These are phyloP conservation scores for Drosophila monieri DNA, from an alignment of 2,888 invertebrate genomes.

Conservation along the genomic window DNA sequence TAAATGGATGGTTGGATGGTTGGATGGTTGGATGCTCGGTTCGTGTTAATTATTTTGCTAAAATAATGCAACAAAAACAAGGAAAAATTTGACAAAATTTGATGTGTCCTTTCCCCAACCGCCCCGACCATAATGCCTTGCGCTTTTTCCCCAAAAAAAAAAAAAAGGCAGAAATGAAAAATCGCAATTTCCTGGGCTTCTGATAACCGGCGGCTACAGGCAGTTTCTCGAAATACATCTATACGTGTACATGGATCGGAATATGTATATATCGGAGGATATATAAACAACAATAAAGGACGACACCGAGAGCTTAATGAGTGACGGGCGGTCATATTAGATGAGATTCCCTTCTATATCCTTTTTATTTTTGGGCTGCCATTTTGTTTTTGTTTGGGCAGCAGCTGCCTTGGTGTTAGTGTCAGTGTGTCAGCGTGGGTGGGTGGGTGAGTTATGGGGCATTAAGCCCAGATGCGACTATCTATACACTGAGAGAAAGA, in stretches of 20 bases:
- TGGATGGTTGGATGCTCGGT: constrained; percentile 24
- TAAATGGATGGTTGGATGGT: constrained; percentile 10
- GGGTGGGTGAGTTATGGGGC: constrained; percentile 64
- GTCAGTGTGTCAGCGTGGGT: constrained; percentile 26
- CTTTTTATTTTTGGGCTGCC: not conserved
- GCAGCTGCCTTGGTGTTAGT: constrained; percentile 4
- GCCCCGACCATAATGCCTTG: not conserved
- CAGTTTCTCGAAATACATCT: constrained; percentile 14
- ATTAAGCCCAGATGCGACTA: constrained; percentile 59
- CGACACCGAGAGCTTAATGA: constrained; percentile 71
- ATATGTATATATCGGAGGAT: constrained; percentile 32
- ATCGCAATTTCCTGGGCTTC: constrained; percentile 72
- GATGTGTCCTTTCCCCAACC: constrained; percentile 54
- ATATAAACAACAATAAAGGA: constrained; percentile 41
- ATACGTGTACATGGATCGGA: constrained; percentile 16
- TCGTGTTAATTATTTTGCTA: constrained; percentile 75
- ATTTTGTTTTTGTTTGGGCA: constrained; percentile 9
- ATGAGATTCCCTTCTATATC: constrained; percentile 28
- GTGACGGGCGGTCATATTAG: constrained; percentile 77
- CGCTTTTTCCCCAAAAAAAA: constrained; percentile 25
- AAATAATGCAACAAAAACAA: constrained; percentile 56
- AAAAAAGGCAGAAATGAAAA: constrained; percentile 62
- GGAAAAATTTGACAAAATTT: constrained; percentile 73
- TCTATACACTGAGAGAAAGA: constrained; percentile 5
- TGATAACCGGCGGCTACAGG: constrained; percentile 66